A percentile compares a stretch with the other conserved stretches of the same genome.
phyloP scores from a whole-genome alignment of 2,113 vertebrate genomes.

The Petromus typicus region DNA sequence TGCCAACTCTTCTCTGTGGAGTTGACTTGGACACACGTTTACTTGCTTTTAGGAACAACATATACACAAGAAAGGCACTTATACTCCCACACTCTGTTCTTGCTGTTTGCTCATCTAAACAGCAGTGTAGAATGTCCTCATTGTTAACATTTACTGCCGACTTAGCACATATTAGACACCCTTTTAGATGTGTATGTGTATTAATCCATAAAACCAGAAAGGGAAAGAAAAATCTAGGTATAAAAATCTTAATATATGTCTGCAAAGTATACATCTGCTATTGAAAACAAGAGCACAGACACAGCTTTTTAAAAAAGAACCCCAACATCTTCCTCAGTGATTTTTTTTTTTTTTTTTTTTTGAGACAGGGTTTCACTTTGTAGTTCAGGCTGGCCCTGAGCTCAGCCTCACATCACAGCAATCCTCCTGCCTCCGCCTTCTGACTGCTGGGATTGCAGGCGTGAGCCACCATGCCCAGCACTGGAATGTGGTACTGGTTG shows the following conservation, averaged over 20 bases:
- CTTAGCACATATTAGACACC: not conserved
- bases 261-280: too few species aligned
- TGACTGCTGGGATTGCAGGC: too few species aligned
- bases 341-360: too few species aligned
- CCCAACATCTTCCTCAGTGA: not conserved
- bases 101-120: not conserved
- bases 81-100: not conserved
- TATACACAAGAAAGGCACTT: not conserved
- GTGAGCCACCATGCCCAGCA: too few species aligned
- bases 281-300: not conserved
- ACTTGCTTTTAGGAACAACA: not conserved
- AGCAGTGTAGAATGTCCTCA: not conserved
- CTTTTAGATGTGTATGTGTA: not conserved
- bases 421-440: too few species aligned
- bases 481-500: too few species aligned
- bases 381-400: too few species aligned
- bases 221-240: not conserved
- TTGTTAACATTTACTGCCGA: not conserved
- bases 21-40: not conserved
- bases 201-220: slow-evolving; percentile 44
- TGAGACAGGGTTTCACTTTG: too few species aligned
- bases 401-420: too few species aligned
- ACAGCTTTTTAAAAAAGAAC: not conserved
- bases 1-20: not conserved
- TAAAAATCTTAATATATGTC: not conserved